phyloP scores from a whole-genome alignment of 2,797 vertebrate genomes.

The Selene dorsalis region DNA sequence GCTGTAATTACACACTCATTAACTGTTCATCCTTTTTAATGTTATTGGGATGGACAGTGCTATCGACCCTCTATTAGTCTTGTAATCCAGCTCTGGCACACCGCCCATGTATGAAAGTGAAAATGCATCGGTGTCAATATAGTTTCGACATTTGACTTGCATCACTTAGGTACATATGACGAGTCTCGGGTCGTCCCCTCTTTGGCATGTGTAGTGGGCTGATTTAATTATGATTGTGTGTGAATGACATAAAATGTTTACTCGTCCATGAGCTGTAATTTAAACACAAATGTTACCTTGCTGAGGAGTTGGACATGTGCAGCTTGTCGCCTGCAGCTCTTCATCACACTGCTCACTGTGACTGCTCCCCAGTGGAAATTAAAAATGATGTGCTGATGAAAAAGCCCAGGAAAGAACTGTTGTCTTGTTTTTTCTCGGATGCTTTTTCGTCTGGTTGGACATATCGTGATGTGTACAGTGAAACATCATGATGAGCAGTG shows the following conservation, averaged over 20 bases:
- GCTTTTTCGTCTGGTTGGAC: not conserved
- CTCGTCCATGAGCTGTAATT: not conserved
- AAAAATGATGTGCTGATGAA: not conserved
- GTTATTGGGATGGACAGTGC: constrained; percentile 56
- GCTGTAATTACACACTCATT: constrained; percentile 72
- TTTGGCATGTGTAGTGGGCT: not conserved
- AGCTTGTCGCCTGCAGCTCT: not conserved
- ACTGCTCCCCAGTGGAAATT: not conserved
- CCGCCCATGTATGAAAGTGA: not conserved
- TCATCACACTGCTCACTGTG: not conserved
- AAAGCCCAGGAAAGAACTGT: not conserved
- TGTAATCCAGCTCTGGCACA: constrained; percentile 39
- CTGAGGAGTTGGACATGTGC: not conserved
- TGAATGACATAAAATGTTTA: not conserved
- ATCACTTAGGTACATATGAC: not conserved
- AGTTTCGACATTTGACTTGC: constrained; percentile 18
- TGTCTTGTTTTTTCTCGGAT: not conserved
- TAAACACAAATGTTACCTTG: not conserved
- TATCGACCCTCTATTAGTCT: constrained; percentile 47
- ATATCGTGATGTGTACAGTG: not conserved
- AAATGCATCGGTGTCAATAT: constrained; percentile 11
- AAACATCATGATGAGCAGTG: not conserved
- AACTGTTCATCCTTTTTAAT: constrained; percentile 68
- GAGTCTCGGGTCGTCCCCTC: not conserved
- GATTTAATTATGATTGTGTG: not conserved